Percentiles rank a stretch among this genome's conserved stretches.
Conservation (phyloP, 2,797 vertebrate genomes). For the Chlorospingus flavigularis region DNA sequence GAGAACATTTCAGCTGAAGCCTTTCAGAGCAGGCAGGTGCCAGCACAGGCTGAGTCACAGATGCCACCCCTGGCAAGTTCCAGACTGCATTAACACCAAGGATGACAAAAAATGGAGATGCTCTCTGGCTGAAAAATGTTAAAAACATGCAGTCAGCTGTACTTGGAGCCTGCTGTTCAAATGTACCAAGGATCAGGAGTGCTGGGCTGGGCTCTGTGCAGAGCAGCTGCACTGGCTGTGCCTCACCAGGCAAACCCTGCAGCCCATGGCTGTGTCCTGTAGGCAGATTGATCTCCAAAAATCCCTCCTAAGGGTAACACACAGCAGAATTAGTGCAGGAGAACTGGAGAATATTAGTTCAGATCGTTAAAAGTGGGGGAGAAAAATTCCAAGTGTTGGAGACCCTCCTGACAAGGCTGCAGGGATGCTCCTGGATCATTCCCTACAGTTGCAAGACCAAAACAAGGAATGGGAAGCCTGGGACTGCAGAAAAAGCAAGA, state of each 20-base stretch:
- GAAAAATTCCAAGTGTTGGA: neutral
- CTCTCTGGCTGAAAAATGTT: neutral
- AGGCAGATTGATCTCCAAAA: neutral
- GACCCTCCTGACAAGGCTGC: neutral
- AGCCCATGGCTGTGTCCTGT: accelerated
- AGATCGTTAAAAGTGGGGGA: neutral
- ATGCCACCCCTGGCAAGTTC: neutral
- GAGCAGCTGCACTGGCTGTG: neutral
- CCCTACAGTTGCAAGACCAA: neutral
- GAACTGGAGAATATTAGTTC: neutral
- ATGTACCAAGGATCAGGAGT: neutral
- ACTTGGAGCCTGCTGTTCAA: neutral
- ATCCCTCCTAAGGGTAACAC: neutral
- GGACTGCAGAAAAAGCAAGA: neutral
- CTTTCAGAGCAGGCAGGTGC: neutral
- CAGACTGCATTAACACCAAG: neutral
- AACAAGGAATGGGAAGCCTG: neutral
- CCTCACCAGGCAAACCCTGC: neutral
- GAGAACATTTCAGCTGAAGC: accelerated
- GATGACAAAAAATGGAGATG: neutral
- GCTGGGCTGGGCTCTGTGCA: neutral
- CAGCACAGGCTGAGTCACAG: neutral
- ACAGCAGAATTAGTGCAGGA: neutral
- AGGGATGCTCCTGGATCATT: neutral
- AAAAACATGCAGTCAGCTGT: neutral